Base-by-base conservation (phyloP, 2,888 invertebrate species). In the Podabrus alpinus region DNA sequence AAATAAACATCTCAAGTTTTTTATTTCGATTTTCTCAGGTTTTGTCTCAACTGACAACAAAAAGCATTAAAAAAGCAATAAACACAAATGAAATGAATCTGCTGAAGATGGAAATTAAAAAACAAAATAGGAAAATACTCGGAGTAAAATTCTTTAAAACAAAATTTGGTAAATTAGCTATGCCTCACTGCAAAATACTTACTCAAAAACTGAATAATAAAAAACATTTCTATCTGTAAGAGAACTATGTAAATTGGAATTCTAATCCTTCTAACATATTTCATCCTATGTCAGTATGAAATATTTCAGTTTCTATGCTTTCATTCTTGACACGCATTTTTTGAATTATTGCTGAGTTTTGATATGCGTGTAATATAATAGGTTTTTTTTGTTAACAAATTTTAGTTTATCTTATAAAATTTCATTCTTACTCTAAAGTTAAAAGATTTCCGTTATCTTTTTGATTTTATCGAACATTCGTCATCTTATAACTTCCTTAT, bases 321-420 rank as follows among this genome's bases (percentile, higher is more conserved):
- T 74, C 64, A 74, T 74, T 74, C 74, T 17, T 59, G 24, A 71
- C 74, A 74, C 74, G 74, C 66, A 74, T 74, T 74, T 71, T 71
- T 74, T 74, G 74, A 74, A 74, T 74, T 74, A 74, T 74, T 71
- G 71, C 71, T 62, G 62, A 70, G 68, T 74, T 74, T 71, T 71
- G 71, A 64, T 74, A 71, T 71, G 71, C 71, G 71, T 61, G 71
- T 68, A 74, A 71, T 71, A 71, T 71, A 71, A 74, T 67, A 71
- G 67, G 59, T 68, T 74, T 64, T 64, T 74, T 74, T 72, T 72
- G 72, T 67, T 72, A 67, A 62, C 68, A 67, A 72, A 72, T 60
- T 59, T 60, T 67, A 71, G 66, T 66, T 71, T 71, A 71, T 71
- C 71, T 71, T 71, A 13, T 25, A 66, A 71, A 71, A 71, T 71